phyloP scores from a whole-genome alignment of 2,113 vertebrate species.

The Puffinus mauretanicus region DNA sequence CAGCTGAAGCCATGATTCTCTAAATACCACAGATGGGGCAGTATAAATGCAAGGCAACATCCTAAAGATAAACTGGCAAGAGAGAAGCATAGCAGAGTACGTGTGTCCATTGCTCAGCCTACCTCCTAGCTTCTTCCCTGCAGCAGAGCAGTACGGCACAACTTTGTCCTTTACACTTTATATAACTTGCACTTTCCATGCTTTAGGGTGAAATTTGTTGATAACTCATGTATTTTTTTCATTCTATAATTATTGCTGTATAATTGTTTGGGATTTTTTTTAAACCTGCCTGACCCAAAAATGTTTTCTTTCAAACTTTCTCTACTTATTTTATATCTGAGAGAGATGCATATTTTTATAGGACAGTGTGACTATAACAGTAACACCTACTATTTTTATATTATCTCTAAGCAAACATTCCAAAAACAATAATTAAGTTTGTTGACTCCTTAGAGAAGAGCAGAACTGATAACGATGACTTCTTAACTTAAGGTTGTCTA shows the following conservation, averaged over 20 bases:
- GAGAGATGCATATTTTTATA: background rate
- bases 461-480: conserved; percentile 13
- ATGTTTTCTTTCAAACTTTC: background rate
- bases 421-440: background rate
- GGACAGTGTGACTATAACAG: background rate
- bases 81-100: background rate
- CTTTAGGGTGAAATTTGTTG: background rate
- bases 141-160: background rate
- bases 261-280: background rate
- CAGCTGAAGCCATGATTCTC: background rate
- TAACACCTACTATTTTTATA: background rate
- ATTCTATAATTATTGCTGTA: background rate
- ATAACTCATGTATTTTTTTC: background rate
- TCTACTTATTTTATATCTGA: background rate
- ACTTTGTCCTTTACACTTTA: background rate
- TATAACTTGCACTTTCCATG: background rate
- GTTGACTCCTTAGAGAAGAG: background rate
- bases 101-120: background rate
- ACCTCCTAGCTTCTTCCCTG: background rate
- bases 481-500: conserved; percentile 28
- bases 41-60: background rate
- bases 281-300: background rate
- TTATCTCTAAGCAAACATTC: background rate
- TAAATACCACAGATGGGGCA: background rate
- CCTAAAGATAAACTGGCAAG: background rate